A percentile compares a stretch with the other conserved stretches of the same genome.
These are phyloP conservation scores for Peromyscus nudipes DNA, from an alignment of 2,797 vertebrate species.

Conservation along the genomic window DNA sequence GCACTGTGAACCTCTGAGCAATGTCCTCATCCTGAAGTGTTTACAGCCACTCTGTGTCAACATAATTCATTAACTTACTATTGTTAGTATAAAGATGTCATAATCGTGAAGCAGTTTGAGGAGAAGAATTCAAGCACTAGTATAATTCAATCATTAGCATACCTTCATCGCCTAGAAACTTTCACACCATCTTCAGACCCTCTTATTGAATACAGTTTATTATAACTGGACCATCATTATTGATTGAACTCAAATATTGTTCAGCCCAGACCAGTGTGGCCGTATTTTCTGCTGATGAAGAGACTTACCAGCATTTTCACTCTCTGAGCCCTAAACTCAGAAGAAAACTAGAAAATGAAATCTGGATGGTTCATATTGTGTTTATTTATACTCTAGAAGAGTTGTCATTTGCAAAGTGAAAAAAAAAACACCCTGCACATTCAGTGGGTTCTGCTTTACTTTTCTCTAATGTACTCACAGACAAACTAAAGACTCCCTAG, in stretches of 20 bases:
- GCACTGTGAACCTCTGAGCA: background rate
- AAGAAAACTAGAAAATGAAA: conserved; percentile 25
- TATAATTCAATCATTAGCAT: background rate
- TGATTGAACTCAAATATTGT: conserved; percentile 58
- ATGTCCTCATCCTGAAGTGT: background rate
- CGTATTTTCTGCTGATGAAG: conserved; percentile 11
- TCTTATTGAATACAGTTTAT: conserved; percentile 32
- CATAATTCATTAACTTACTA: background rate
- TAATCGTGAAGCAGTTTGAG: conserved; percentile 45
- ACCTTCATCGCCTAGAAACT: background rate
- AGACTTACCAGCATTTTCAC: conserved; percentile 47
- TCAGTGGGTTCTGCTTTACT: background rate
- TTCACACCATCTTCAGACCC: conserved; percentile 30
- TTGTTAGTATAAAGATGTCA: background rate
- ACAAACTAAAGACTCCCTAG: conserved; percentile 71
- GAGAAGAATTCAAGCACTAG: conserved; percentile 32
- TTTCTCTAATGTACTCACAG: background rate
- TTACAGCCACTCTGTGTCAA: background rate
- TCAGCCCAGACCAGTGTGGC: background rate
- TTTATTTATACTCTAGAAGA: conserved; percentile 42
- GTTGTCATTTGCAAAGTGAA: conserved; percentile 21
- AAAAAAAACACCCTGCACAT: background rate
- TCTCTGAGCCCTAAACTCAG: background rate
- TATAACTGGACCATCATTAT: background rate
- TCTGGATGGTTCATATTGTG: background rate